phyloP scores from a whole-genome alignment of 2,113 vertebrate species.

The Phycodurus eques region DNA sequence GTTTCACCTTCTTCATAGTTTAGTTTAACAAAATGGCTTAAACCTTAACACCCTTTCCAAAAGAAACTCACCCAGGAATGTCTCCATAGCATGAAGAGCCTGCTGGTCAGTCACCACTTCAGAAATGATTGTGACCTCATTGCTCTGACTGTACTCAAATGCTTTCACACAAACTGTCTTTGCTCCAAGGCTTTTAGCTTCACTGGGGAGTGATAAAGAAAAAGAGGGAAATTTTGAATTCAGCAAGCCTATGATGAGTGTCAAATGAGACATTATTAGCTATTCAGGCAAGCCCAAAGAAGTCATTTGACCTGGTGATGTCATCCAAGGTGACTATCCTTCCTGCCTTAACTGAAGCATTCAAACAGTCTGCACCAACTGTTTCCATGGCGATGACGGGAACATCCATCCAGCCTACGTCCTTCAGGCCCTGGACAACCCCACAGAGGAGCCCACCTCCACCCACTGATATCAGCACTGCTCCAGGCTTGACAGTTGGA shows the following conservation, averaged over 20 bases:
- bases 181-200: constrained; percentile 72
- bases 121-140: constrained; percentile 59
- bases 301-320: constrained; percentile 73
- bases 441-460: constrained; percentile 80
- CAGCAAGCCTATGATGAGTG: not conserved
- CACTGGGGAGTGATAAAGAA: constrained; percentile 45
- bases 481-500: constrained; percentile 63
- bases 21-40: not conserved
- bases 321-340: constrained; percentile 72
- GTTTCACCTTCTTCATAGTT: not conserved
- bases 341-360: constrained; percentile 69
- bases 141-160: constrained; percentile 66
- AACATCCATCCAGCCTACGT: constrained; percentile 71
- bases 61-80: constrained; percentile 69
- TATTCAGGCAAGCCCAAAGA: constrained; percentile 2
- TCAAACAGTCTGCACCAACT: constrained; percentile 73
- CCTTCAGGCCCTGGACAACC: constrained; percentile 71
- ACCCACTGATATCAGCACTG: constrained; percentile 74
- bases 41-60: not conserved
- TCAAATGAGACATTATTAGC: not conserved
- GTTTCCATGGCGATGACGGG: constrained; percentile 79
- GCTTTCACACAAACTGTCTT: constrained; percentile 72
- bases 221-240: not conserved
- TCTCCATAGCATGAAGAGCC: constrained; percentile 72
- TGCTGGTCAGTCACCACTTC: constrained; percentile 75